phyloP scores from a whole-genome alignment of 2,797 vertebrate species.

The Argyrosomus regius region DNA sequence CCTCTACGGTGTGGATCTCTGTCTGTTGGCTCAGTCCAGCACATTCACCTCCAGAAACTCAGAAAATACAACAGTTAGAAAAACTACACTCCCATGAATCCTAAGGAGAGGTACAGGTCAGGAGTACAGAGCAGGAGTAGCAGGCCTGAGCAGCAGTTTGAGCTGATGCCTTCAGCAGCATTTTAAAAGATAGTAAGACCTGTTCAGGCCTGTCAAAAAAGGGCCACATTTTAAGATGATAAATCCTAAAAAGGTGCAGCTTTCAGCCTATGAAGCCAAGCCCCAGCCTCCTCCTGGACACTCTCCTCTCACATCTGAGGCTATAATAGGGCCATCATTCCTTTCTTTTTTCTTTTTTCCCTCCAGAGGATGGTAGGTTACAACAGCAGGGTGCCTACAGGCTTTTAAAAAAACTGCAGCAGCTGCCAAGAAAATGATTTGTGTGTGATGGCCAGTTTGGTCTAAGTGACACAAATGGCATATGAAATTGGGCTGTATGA shows the following conservation, averaged over 20 bases:
- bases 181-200: constrained; percentile 24
- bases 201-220: constrained; percentile 33
- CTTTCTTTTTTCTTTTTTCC: constrained; percentile 33
- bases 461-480: constrained; percentile 72
- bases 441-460: constrained; percentile 60
- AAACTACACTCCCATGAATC: constrained; percentile 5
- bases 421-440: constrained; percentile 73
- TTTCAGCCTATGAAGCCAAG: constrained; percentile 46
- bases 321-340: constrained; percentile 68
- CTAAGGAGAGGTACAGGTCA: background rate
- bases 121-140: constrained; percentile 3
- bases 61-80: background rate
- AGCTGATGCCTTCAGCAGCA: constrained; percentile 20
- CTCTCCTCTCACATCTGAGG: constrained; percentile 45
- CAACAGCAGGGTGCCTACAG: constrained; percentile 70
- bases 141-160: constrained; percentile 22
- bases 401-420: constrained; percentile 58
- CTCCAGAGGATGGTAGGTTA: constrained; percentile 47
- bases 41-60: background rate
- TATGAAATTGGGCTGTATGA: constrained; percentile 68
- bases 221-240: constrained; percentile 33
- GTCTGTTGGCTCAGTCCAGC: constrained; percentile 27
- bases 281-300: constrained; percentile 50
- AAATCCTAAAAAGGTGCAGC: constrained; percentile 48
- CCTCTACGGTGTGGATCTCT: constrained; percentile 15